These are phyloP conservation scores for Amblyopsis rosae DNA, from an alignment of 2,113 vertebrate genomes.

Conservation along the genomic window DNA sequence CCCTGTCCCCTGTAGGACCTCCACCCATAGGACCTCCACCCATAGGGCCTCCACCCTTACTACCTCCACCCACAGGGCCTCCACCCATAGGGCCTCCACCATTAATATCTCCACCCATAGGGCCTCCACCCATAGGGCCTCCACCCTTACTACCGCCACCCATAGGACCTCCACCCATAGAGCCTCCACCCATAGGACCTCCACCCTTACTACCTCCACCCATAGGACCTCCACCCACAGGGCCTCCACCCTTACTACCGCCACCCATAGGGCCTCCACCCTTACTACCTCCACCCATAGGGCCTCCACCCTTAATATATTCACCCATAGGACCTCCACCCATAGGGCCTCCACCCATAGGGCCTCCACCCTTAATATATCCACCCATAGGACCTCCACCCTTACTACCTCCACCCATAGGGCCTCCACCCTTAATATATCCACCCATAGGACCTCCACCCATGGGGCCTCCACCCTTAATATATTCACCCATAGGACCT, in stretches of 20 bases:
- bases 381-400: no score
- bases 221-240: no score
- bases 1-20: slow-evolving; percentile 19
- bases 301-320: slow-evolving; percentile 8
- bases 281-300: slow-evolving; percentile 16
- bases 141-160: slow-evolving; percentile 12
- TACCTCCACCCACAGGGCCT: slow-evolving; percentile 8
- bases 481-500: slow-evolving; percentile 19
- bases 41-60: slow-evolving; percentile 25
- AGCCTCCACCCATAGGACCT: slow-evolving; percentile 43
- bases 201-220: neutral
- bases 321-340: neutral
- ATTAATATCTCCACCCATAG: neutral
- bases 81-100: slow-evolving; percentile 25
- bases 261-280: slow-evolving; percentile 17
- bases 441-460: slow-evolving; percentile 29
- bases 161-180: slow-evolving; percentile 29
- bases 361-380: no score
- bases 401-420: neutral
- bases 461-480: no score
- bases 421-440: no score
- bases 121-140: slow-evolving; percentile 2
- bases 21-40: slow-evolving; percentile 46
- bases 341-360: slow-evolving; percentile 15
- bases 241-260: no score